Evolutionary conservation across 2,113 vertebrate genomes (phyloP).

Genomic region (Glaucidium brasilianum): DNA sequence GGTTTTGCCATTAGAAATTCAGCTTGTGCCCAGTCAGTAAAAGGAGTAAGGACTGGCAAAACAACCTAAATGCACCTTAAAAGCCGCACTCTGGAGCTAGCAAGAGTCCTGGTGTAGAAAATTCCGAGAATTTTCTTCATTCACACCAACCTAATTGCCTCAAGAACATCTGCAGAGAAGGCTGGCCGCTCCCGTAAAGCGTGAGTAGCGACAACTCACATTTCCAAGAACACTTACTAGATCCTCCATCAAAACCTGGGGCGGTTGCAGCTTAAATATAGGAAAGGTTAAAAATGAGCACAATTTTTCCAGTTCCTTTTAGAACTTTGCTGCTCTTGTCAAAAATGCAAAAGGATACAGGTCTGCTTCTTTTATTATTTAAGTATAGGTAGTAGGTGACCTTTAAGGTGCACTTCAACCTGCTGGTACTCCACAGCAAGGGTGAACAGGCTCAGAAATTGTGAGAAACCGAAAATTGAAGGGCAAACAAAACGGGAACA

Average conservation of each 20-base stretch:
- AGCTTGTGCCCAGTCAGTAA: not conserved
- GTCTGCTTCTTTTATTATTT: not conserved
- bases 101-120: not conserved
- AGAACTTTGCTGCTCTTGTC: not conserved
- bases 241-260: not conserved
- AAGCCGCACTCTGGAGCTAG: fast-evolving
- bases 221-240: not conserved
- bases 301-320: not conserved
- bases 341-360: fast-evolving
- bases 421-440: not conserved
- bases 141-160: slow-evolving; percentile 6
- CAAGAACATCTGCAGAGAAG: not conserved
- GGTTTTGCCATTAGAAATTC: fast-evolving
- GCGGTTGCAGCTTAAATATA: not conserved
- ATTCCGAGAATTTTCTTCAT: not conserved
- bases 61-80: not conserved
- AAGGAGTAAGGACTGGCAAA: not conserved
- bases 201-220: not conserved
- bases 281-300: not conserved
- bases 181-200: not conserved
- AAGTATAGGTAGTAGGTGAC: fast-evolving
- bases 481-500: not conserved
- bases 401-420: not conserved
- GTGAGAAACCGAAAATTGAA: not conserved
- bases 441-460: not conserved